Evolutionary conservation across 2,113 vertebrate genomes (phyloP).

Genomic region (Sceloporus undulatus): DNA sequence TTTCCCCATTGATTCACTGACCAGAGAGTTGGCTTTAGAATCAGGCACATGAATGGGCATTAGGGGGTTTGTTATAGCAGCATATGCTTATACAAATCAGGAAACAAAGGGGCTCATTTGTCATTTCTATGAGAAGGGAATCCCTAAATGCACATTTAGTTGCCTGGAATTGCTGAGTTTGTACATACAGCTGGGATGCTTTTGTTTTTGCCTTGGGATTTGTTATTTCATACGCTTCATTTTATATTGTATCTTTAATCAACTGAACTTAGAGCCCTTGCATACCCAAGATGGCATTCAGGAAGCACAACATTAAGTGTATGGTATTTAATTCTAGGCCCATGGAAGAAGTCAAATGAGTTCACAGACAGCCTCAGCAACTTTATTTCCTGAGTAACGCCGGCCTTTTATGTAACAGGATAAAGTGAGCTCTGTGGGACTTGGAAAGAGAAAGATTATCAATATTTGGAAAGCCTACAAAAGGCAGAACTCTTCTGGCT

Average conservation of each 20-base stretch:
- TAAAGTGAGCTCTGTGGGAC: background rate
- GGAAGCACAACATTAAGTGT: constrained; percentile 12
- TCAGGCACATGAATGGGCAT: constrained; percentile 12
- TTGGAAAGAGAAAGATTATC: background rate
- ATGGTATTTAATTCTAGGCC: constrained; percentile 5
- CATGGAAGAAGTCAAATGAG: constrained; percentile 27
- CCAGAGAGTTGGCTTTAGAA: constrained; percentile 15
- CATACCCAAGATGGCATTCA: background rate
- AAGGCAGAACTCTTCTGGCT: constrained; percentile 3
- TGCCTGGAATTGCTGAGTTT: constrained; percentile 16
- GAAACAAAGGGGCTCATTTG: background rate
- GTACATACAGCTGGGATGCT: background rate
- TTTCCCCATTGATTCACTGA: constrained; percentile 28
- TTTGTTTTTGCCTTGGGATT: background rate
- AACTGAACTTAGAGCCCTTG: constrained; percentile 7
- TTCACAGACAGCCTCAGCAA: background rate
- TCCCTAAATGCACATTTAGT: background rate
- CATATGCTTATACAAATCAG: constrained; percentile 5
- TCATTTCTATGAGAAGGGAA: background rate
- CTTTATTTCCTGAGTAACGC: constrained; percentile 1
- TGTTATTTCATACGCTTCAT: background rate
- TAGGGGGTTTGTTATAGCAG: constrained; percentile 10
- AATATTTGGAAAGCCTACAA: background rate
- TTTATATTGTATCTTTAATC: constrained; percentile 18
- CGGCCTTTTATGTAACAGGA: constrained; percentile 2